Base-by-base conservation (phyloP, 2,113 vertebrate genomes). In the Austrofundulus limnaeus region DNA sequence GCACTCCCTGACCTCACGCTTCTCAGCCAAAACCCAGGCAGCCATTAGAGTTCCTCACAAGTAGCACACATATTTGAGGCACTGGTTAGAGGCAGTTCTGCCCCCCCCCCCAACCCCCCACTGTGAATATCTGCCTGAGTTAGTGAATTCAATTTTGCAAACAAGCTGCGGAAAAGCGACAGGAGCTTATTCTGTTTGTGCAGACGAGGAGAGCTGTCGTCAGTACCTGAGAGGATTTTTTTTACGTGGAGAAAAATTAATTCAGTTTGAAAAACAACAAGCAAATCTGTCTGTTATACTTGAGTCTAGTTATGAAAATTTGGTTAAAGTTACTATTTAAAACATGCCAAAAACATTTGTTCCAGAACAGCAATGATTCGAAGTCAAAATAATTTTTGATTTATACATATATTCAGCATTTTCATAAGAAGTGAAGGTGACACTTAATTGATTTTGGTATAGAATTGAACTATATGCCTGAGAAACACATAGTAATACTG, bases 31-130 rank as follows among this genome's bases (percentile, higher is more conserved):
- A 47, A 66, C 38, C 49, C 57, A 34, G 4, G 28, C 28, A 7
- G 3, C 10, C 60, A 72, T 77, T 66, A 45, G 58, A 41, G 68
- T 75, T 56, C 46, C 24, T 74, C 58, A 70, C 31, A 53, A 53
- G 31, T 23, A n/a, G 11, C 50, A 73, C 57, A 66, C 47, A 19
- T 7, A 21, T 51, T 28, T 49, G 24, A 57, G 63, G n/a, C 46
- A 14, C 61, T 39, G 20, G 38, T 48, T 14, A 20, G n/a, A 46
- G 28, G 46, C 11, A 39, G 38, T 52, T 15, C 31, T 34, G 4
- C 10, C 31, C 31, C 31, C 1, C 4, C 6, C 25, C 51, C 11
- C 5, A 17, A 12, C 20, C 16, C 50, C 20, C 9, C 23, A 0
- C 34, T 8, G 2, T 10, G 9, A 13, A 4, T 41, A 52, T 20